Evolutionary conservation across 2,888 invertebrate species (phyloP).

Genomic region (Cantharis nigra): DNA sequence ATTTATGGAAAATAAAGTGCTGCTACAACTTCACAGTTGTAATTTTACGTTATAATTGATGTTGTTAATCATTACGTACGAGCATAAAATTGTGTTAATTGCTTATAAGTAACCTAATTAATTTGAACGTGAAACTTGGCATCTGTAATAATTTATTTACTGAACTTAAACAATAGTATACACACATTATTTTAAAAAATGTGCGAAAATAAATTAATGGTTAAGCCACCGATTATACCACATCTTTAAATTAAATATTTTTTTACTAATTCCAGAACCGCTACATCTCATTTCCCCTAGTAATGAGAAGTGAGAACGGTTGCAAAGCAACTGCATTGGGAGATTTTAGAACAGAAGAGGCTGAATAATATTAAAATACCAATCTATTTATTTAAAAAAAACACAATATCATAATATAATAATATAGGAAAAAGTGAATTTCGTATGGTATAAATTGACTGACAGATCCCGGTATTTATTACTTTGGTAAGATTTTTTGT

Average conservation of each 20-base stretch:
- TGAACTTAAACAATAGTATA: not conserved
- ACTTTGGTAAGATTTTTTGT: too few relatives aligned
- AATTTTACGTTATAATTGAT: not conserved
- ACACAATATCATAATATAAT: too few relatives aligned
- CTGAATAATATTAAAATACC: too few relatives aligned
- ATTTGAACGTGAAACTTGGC: not conserved
- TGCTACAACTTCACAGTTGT: not conserved
- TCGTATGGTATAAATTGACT: too few relatives aligned
- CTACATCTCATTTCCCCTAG: too few relatives aligned
- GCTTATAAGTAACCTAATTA: not conserved
- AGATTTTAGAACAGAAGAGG: too few relatives aligned
- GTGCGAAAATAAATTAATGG: not conserved
- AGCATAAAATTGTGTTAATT: not conserved
- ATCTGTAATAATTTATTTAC: not conserved
- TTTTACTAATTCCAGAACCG: too few relatives aligned
- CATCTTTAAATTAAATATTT: not conserved
- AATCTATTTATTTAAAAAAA: too few relatives aligned
- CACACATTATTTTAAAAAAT: not conserved
- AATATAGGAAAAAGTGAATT: too few relatives aligned
- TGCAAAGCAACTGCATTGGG: too few relatives aligned
- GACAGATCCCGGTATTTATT: too few relatives aligned
- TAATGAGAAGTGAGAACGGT: too few relatives aligned
- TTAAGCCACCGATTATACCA: not conserved
- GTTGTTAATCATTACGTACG: not conserved
- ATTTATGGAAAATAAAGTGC: not conserved